A percentile compares a stretch with the other conserved stretches of the same genome.
phyloP scores from a whole-genome alignment of 2,113 vertebrate genomes.

The Lepus timidus region DNA sequence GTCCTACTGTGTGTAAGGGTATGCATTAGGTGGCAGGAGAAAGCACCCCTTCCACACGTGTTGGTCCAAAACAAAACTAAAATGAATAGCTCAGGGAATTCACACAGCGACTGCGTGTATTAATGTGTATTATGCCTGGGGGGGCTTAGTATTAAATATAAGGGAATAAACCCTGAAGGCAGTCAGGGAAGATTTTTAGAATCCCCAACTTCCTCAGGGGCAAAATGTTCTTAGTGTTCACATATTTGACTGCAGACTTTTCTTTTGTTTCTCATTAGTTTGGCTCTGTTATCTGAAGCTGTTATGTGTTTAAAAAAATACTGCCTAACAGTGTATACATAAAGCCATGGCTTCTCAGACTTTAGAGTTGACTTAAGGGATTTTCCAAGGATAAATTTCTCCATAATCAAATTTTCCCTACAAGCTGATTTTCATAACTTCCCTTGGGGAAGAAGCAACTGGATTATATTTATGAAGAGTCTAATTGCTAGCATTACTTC shows the following conservation, averaged over 20 bases:
- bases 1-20: not conserved
- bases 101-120: not conserved
- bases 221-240: not conserved
- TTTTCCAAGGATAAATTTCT: conserved; percentile 24
- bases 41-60: not conserved
- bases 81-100: not conserved
- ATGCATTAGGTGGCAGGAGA: not conserved
- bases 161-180: not conserved
- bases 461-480: not conserved
- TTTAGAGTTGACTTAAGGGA: not conserved
- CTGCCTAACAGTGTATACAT: not conserved
- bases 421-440: conserved; percentile 14
- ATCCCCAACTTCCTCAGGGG: not conserved
- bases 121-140: not conserved
- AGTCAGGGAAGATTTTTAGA: conserved; percentile 8
- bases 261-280: conserved; percentile 9
- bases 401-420: not conserved
- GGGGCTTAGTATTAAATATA: not conserved
- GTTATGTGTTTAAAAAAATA: not conserved
- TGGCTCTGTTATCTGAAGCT: not conserved
- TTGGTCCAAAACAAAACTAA: conserved; percentile 1
- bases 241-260: not conserved
- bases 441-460: not conserved
- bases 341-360: not conserved
- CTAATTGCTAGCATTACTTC: not conserved